Evolutionary conservation across 2,113 vertebrate genomes (phyloP).

Genomic region (Todiramphus chloris): DNA sequence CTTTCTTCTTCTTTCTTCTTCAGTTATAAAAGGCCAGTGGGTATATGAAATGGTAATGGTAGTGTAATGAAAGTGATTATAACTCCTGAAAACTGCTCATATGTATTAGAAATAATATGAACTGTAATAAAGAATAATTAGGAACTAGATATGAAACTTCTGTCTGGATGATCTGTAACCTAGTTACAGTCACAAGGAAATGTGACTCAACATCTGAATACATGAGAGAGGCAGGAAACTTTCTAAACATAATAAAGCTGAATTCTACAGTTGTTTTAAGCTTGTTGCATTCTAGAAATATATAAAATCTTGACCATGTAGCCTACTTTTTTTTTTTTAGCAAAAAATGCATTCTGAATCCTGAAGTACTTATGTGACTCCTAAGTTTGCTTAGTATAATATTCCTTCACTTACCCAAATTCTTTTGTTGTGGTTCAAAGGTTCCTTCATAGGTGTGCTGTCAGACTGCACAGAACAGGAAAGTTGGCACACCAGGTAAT

Average conservation of each 20-base stretch:
- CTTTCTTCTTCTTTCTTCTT: background rate
- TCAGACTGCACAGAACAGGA: background rate
- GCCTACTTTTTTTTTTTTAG: background rate
- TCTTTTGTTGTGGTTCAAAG: background rate
- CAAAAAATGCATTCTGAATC: background rate
- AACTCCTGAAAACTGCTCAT: background rate
- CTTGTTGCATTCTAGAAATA: background rate
- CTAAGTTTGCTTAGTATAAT: background rate
- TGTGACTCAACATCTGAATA: background rate
- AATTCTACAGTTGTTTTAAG: background rate
- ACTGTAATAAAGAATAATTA: constrained; percentile 21
- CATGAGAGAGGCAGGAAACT: background rate
- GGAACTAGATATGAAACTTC: background rate
- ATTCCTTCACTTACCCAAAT: background rate
- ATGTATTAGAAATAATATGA: background rate
- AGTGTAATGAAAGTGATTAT: background rate
- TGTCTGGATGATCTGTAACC: background rate
- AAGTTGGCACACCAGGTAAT: background rate
- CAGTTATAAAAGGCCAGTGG: background rate
- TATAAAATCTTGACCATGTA: background rate
- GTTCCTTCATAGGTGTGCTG: background rate
- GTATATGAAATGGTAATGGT: background rate
- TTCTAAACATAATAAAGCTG: background rate
- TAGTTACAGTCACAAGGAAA: background rate
- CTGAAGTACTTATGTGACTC: background rate